Evolutionary conservation across 1,140 invertebrate genomes (phyloP).

Genomic region (Latrodectus geometricus): DNA sequence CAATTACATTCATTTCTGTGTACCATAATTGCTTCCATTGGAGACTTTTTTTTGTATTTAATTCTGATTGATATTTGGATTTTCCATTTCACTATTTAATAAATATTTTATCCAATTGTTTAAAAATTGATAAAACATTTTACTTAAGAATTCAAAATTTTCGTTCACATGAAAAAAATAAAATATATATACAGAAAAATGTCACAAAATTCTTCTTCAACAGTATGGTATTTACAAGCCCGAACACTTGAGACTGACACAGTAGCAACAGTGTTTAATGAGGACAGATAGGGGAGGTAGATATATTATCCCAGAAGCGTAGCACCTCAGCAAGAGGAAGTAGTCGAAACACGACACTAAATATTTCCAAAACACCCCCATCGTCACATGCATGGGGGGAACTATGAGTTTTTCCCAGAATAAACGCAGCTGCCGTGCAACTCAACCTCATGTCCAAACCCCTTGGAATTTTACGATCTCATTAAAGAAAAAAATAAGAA

Average conservation of each 20-base stretch:
- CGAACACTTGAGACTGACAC: not conserved
- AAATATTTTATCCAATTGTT: too few relatives aligned
- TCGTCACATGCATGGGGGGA: not conserved
- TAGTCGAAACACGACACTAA: not conserved
- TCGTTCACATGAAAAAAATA: too few relatives aligned
- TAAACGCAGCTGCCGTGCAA: conserved; percentile 14
- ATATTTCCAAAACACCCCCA: not conserved
- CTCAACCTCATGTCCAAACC: conserved; percentile 5
- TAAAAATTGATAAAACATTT: too few relatives aligned
- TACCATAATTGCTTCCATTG: too few relatives aligned
- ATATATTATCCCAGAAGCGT: not conserved
- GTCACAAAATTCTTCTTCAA: too few relatives aligned
- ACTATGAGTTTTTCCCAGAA: not conserved
- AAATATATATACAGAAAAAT: too few relatives aligned
- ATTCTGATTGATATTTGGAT: too few relatives aligned
- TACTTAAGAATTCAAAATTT: too few relatives aligned
- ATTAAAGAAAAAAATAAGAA: not conserved
- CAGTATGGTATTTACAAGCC: too few relatives aligned
- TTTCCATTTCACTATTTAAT: too few relatives aligned
- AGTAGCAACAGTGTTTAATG: not conserved
- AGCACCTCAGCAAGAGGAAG: not conserved
- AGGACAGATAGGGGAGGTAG: not conserved
- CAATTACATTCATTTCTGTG: too few relatives aligned
- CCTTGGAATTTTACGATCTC: not conserved
- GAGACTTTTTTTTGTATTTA: too few relatives aligned